Evolutionary conservation across 2,888 invertebrate species (phyloP).

Genomic region (Melanargia galathea): DNA sequence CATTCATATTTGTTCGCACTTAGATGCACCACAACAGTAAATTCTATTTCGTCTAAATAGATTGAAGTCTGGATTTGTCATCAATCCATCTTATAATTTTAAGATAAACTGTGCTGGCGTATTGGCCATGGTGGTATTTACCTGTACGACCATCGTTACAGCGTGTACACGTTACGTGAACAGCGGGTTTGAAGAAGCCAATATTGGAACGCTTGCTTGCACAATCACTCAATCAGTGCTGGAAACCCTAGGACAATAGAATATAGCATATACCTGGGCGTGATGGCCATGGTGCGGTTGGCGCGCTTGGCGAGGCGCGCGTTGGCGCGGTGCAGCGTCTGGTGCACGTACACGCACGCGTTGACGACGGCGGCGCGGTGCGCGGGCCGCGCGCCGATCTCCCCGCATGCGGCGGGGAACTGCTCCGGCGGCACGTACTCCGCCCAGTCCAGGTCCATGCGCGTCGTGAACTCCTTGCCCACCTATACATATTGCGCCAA

Average conservation of each 20-base stretch:
- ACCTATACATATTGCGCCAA: too few species aligned
- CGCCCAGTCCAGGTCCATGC: slow-evolving; percentile 95
- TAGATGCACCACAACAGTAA: too few species aligned
- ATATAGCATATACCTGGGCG: slow-evolving; percentile 86
- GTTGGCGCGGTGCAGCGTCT: slow-evolving; percentile 97
- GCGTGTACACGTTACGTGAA: too few species aligned
- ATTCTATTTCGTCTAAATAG: too few species aligned
- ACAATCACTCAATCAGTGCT: slow-evolving; percentile 56
- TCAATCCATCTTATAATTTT: too few species aligned
- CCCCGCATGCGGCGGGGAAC: slow-evolving; percentile 93
- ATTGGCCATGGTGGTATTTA: too few species aligned
- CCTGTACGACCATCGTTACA: too few species aligned
- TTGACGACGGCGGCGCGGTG: slow-evolving; percentile 99
- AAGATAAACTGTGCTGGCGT: too few species aligned
- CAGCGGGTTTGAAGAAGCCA: too few species aligned
- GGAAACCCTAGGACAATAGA: neutral
- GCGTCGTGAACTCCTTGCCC: slow-evolving; percentile 97
- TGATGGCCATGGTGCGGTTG: slow-evolving; percentile 97
- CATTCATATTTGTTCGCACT: too few species aligned
- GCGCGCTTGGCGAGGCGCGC: slow-evolving; percentile 94
- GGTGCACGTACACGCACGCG: slow-evolving; percentile 98
- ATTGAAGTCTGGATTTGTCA: too few species aligned
- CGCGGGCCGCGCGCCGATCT: slow-evolving; percentile 87
- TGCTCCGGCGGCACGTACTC: slow-evolving; percentile 93
- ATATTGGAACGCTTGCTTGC: too few species aligned